Evolutionary conservation across 2,797 vertebrate genomes (phyloP), one percentile per base, ranked within the genome.

Genomic region (Phrynocephalus forsythii): DNA sequence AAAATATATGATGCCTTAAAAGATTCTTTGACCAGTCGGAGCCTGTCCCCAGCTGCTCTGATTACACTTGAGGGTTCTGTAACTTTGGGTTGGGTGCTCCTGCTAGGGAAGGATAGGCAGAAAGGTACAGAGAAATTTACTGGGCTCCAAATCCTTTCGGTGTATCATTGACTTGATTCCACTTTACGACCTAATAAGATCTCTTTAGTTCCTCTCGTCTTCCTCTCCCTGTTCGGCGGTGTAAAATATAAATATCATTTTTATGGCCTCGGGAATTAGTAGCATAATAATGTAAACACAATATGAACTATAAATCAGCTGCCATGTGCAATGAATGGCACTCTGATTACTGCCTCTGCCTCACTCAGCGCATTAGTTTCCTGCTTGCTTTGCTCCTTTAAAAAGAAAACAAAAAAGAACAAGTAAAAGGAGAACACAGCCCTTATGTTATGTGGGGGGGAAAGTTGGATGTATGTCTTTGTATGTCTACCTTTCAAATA

Each of bases 1-100:
- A 95, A 97, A 97, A 97, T 97, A 96, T 94, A 97, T 92, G 95
- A 77, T 9, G 94, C 95, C 91, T 97, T 96, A 94, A 95, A 95
- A 93, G 90, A 93, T 91, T 90, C 93, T 95, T 96, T 94, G 96
- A 93, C 92, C 89, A 90, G 92, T 92, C 95, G 95, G 60, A 96
- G 96, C 94, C 95, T 96, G 94, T 95, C 91, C 50, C 94, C 91
- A 60, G 94, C 92, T 82, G 87, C 90, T 94, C 93, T 93, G 90
- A 90, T 91, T 93, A 93, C 94, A 92, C 94, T 90, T 94, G 94
- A 94, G 95, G 91, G 89, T n/a, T 73, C 91, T 94, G 88, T 96
- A 96, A 96, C 96, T 96, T 95, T 96, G 81, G 6, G 5, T 15
- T 28, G 48, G 18, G 6, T 13, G 10, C n/a, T n/a, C 22, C 28